Base-by-base conservation (phyloP, 2,113 vertebrate species). In the Saimiri boliviensis region DNA sequence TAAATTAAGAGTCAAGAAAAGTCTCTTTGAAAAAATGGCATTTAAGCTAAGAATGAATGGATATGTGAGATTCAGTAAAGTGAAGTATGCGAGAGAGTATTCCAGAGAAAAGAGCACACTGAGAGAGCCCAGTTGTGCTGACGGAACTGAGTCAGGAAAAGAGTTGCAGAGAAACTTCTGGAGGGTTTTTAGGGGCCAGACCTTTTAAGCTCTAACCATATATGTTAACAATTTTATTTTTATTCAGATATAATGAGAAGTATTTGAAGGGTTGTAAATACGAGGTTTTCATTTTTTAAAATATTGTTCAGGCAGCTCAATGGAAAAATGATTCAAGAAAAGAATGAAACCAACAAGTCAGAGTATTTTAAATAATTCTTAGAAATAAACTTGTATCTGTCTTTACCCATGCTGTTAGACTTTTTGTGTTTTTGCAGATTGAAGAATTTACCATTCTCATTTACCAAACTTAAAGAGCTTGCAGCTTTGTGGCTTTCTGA, bases 401-500 rank as follows among this genome's bases (percentile, higher is more conserved):
- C 52, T 86, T 68, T 19, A 58, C 27, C 97, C 74, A 96, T 20
- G 3, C 87, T 97, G 63, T 96, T 91, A 89, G 81, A 86, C 93
- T 94, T 0, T 97, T 98, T 4, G 98, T 94, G 6, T 91, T 76
- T 98, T 98, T 97, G 0, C 98, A 99, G 99, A 87, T 98, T 99
- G 98, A 99, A 99, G 99, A 99, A 99, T 98, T 99, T 99, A 81
- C 99, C 99, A 9, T 99, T 99, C 98, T 99, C 99, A 94, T 99
- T 99, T 88, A 99, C 99, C 12, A 99, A 99, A 97, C 99, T 99
- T 95, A 99, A 99, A 97, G 99, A 99, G 96, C 99, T 99, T 96
- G 99, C 99, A 97, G 99, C 99, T 98, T 97, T 99, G 94, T 99
- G 99, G 99, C 99, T 99, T 92, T 99, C 99, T 98, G 99, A 99